phyloP scores from a whole-genome alignment of 2,797 vertebrate genomes.

The Chelon labrosus region DNA sequence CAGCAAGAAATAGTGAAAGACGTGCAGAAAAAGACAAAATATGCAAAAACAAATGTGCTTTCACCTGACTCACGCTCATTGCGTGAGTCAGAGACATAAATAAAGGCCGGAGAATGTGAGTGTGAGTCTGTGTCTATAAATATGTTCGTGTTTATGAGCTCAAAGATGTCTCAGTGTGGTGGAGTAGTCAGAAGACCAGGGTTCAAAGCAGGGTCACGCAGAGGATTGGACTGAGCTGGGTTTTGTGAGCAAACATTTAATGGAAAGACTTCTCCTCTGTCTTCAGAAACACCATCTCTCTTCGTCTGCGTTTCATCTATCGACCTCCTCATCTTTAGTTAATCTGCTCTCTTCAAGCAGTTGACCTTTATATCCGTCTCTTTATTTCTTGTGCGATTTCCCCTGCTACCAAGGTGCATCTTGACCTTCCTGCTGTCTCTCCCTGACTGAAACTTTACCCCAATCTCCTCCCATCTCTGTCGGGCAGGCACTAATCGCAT shows the following conservation, averaged over 20 bases:
- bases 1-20: not conserved
- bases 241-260: constrained; percentile 7
- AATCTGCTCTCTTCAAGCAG: constrained; percentile 31
- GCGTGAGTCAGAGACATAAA: not conserved
- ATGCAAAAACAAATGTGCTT: not conserved
- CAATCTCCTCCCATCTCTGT: constrained; percentile 51
- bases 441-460: constrained; percentile 34
- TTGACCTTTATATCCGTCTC: constrained; percentile 38
- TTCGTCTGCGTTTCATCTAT: constrained; percentile 23
- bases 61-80: not conserved
- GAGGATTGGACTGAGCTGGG: constrained; percentile 1
- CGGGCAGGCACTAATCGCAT: constrained; percentile 95
- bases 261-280: not conserved
- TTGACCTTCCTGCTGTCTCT: not conserved
- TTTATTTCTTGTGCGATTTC: too few species aligned
- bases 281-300: constrained; percentile 21
- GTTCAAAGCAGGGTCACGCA: constrained; percentile 3
- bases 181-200: constrained; percentile 19
- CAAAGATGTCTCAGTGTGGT: constrained; percentile 19
- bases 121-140: constrained; percentile 7
- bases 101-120: not conserved
- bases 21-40: not conserved
- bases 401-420: too few species aligned
- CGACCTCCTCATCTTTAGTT: constrained; percentile 38
- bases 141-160: constrained; percentile 17